Evolutionary conservation across 2,888 invertebrate species (phyloP).

Genomic region (Linnaemya vulpina): DNA sequence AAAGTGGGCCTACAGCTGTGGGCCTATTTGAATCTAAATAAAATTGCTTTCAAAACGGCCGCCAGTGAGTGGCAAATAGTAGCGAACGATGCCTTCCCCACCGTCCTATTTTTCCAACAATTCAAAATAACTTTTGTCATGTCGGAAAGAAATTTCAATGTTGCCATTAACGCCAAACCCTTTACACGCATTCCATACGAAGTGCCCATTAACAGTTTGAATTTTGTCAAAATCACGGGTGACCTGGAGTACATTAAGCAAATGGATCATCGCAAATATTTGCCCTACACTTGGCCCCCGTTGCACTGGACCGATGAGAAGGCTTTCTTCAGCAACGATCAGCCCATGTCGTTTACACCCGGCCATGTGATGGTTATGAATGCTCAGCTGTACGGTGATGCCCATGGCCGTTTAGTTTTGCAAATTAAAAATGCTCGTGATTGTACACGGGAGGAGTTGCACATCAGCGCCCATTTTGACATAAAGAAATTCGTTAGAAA

Average conservation of each 20-base stretch:
- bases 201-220: constrained; percentile 3
- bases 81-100: background rate
- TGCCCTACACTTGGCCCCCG: constrained; percentile 46
- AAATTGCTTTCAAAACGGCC: constrained; percentile 34
- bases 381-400: constrained; percentile 35
- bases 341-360: constrained; percentile 38
- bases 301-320: constrained; percentile 27
- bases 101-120: background rate
- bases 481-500: constrained; percentile 19
- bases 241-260: constrained; percentile 47
- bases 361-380: constrained; percentile 39
- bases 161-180: constrained; percentile 16
- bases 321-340: constrained; percentile 47
- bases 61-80: constrained; percentile 32
- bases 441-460: constrained; percentile 19
- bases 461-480: constrained; percentile 46
- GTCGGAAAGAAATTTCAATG: constrained; percentile 32
- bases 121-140: constrained; percentile 45
- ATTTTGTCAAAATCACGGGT: constrained; percentile 33
- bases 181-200: background rate
- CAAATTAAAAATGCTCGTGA: constrained; percentile 43
- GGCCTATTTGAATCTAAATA: background rate
- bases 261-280: constrained; percentile 60
- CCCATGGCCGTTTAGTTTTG: constrained; percentile 25
- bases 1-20: background rate